Base-by-base conservation (phyloP, 1,140 invertebrate genomes). In the Drosophila navojoa region DNA sequence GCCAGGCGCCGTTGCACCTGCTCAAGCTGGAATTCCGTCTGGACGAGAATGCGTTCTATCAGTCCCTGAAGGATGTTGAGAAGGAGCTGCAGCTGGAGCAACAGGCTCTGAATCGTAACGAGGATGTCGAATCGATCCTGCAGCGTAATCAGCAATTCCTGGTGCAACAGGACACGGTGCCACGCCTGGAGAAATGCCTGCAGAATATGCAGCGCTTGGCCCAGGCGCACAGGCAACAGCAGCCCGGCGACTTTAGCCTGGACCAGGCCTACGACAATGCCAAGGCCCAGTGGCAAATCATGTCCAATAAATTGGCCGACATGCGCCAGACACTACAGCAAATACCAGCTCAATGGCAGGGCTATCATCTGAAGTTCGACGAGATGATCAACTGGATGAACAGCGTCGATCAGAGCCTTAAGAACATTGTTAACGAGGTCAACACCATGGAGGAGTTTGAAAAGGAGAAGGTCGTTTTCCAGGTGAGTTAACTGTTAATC, bases 331-430 rank as follows among this genome's bases (percentile, higher is more conserved):
- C 97, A 68, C 92, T 98, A 35, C 95, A 97, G 78, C 95, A 97
- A 91, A 96, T 98, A 71, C 97, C 97, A 4, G 96, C 97, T 59
- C 96, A 98, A 90, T 98, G 97, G 98, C 95, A 96, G 61, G 94
- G 95, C 7, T 98, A 98, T 79, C 95, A 95, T 92, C 92, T 94
- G 49, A 97, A 95, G 94, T 97, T 97, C 86, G 93, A 94, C 27
- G 96, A 96, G 61, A 97, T 98, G 94, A 94, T 95, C n/a, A 92
- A 93, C 44, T 99, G 98, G 97, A 98, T 98, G 96, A 95, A 97
- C 85, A 94, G 95, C 50, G 96, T 99, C 0, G 97, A 98, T 86
- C 94, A 94, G 58, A 95, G 96, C 27, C 94, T 98, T 68, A 95
- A 95, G 81, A 96, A 95, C 59, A 96, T 98, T 73, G 94, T 97